A percentile compares a stretch with the other conserved stretches of the same genome.
phyloP scores from a whole-genome alignment of 2,888 invertebrate species.

The Cyclophora punctaria region DNA sequence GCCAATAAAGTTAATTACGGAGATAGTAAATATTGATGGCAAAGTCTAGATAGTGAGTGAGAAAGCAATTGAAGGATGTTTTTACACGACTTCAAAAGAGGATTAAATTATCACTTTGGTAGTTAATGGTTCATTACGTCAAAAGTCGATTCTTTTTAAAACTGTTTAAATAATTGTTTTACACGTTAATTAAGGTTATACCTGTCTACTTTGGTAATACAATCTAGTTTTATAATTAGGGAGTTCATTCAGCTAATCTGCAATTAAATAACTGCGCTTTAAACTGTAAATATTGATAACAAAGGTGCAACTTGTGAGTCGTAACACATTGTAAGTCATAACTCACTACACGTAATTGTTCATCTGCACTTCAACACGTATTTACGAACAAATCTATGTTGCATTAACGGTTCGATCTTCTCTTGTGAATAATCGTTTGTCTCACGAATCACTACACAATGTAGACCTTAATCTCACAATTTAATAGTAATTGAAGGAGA shows the following conservation, averaged over 20 bases:
- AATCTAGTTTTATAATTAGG: no score
- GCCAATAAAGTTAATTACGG: slow-evolving; percentile 2
- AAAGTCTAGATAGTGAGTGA: no score
- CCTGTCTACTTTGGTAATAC: no score
- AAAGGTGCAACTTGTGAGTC: no score
- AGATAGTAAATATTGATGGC: no score
- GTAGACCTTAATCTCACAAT: slow-evolving; percentile 32
- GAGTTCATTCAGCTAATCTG: no score
- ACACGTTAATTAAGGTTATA: neutral
- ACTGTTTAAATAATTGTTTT: slow-evolving; percentile 7
- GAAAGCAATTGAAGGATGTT: no score
- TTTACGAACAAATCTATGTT: slow-evolving; percentile 21
- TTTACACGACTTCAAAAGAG: no score
- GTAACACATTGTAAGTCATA: no score
- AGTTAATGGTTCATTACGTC: neutral
- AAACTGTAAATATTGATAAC: no score
- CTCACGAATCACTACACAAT: slow-evolving; percentile 41
- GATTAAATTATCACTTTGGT: neutral
- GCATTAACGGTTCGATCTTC: slow-evolving; percentile 23
- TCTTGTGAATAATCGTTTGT: slow-evolving; percentile 25
- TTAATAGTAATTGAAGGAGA: slow-evolving; percentile 23
- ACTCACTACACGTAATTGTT: no score
- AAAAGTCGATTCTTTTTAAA: slow-evolving; percentile 1
- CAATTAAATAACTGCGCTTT: no score
- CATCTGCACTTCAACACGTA: slow-evolving; percentile 1